Conservation (phyloP, 30 jellyfish, hydroid and myxozoan species). For the Turritopsis dohrnii region DNA sequence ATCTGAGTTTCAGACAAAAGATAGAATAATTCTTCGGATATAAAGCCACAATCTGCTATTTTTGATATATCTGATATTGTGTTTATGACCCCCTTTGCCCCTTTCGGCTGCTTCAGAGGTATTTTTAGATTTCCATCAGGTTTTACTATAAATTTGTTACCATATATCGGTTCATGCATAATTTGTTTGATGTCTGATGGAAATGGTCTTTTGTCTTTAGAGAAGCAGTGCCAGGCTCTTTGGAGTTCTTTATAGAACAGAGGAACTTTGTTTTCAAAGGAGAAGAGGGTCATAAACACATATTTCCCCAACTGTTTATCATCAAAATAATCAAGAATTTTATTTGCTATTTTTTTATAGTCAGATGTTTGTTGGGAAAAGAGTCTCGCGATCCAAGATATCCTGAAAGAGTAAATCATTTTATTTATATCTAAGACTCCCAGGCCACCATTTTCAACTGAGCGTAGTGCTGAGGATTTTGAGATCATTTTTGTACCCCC, state of each 20-base stretch:
- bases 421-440: not conserved
- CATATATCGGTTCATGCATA: not conserved
- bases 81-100: not conserved
- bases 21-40: not conserved
- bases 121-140: not conserved
- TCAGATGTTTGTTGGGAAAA: no score
- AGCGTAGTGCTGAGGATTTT: not conserved
- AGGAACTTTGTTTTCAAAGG: no score
- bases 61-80: not conserved
- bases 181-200: not conserved
- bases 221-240: no score
- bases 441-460: constrained; percentile 4
- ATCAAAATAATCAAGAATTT: no score
- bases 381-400: no score
- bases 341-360: not conserved
- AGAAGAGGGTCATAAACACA: no score
- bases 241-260: no score
- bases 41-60: not conserved
- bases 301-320: no score
- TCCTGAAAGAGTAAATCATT: no score
- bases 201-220: not conserved
- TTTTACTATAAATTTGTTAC: not conserved
- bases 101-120: not conserved
- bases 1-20: not conserved
- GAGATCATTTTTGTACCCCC: not conserved